Evolutionary conservation across 2,797 vertebrate species (phyloP).

Genomic region (Pseudochaenichthys georgianus): DNA sequence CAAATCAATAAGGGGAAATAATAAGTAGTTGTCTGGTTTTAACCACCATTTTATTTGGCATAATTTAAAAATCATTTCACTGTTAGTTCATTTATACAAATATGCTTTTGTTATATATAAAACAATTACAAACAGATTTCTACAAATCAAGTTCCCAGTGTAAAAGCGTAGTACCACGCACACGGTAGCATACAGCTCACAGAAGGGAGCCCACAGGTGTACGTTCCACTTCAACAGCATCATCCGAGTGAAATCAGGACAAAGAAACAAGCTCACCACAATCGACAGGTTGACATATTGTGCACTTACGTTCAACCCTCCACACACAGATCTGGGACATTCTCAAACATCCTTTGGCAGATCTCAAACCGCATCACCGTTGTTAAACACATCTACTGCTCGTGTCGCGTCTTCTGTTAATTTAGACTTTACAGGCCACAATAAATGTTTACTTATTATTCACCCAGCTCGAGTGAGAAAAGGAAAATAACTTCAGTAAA

Average conservation of each 20-base stretch:
- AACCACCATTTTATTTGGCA: conserved; percentile 86
- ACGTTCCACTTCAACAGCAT: conserved; percentile 77
- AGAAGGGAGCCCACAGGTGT: conserved; percentile 77
- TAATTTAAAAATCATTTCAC: conserved; percentile 90
- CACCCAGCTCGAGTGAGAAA: conserved; percentile 37
- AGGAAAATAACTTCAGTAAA: conserved; percentile 56
- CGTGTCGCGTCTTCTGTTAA: conserved; percentile 54
- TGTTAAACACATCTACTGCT: conserved; percentile 52
- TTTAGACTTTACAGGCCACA: conserved; percentile 66
- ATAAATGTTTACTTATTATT: conserved; percentile 41
- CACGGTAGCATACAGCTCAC: conserved; percentile 80
- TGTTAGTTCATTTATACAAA: conserved; percentile 92
- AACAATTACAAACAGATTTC: conserved; percentile 84
- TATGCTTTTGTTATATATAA: conserved; percentile 88
- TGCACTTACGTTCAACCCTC: conserved; percentile 76
- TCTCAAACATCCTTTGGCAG: conserved; percentile 65
- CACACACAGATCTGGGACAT: conserved; percentile 53
- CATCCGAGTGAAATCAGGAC: conserved; percentile 72
- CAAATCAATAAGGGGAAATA: not conserved
- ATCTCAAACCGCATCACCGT: conserved; percentile 52
- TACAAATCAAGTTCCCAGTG: conserved; percentile 94
- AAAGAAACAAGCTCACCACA: conserved; percentile 67
- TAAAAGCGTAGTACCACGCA: conserved; percentile 90
- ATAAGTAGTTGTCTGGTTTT: conserved; percentile 42
- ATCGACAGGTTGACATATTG: conserved; percentile 72